phyloP scores from a whole-genome alignment of 2,888 invertebrate species.

The Nephrotoma guestfalica region DNA sequence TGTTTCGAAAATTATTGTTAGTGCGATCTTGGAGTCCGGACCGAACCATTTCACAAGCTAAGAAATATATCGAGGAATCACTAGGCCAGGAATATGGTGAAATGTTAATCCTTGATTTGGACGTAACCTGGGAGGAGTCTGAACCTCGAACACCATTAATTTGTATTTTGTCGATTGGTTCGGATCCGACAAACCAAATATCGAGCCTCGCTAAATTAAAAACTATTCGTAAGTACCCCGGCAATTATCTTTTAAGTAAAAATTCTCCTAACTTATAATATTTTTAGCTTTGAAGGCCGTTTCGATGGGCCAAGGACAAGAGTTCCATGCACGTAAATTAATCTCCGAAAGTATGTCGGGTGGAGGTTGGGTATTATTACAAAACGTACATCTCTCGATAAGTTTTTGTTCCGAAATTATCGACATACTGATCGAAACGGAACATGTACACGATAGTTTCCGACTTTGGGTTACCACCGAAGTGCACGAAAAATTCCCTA shows the following conservation, averaged over 20 bases:
- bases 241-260: neutral
- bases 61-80: conserved; percentile 79
- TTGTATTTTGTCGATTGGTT: conserved; percentile 87
- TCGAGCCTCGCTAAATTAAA: conserved; percentile 72
- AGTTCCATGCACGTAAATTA: conserved; percentile 65
- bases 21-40: conserved; percentile 94
- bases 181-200: conserved; percentile 93
- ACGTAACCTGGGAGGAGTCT: conserved; percentile 79
- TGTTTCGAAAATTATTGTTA: conserved; percentile 73
- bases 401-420: conserved; percentile 88
- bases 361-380: conserved; percentile 88
- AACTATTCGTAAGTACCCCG: conserved; percentile 52
- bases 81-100: conserved; percentile 80
- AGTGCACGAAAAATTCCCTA: conserved; percentile 86
- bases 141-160: conserved; percentile 78
- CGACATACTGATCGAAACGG: conserved; percentile 75
- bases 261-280: neutral
- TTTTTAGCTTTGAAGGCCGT: conserved; percentile 58
- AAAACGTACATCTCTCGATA: conserved; percentile 91
- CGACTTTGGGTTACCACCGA: conserved; percentile 92
- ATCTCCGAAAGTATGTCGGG: conserved; percentile 61
- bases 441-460: conserved; percentile 67
- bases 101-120: conserved; percentile 81
- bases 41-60: conserved; percentile 82
- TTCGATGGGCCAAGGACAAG: conserved; percentile 98